phyloP scores from a whole-genome alignment of 2,888 invertebrate species.

The Cataglyphis rosenhaueri region DNA sequence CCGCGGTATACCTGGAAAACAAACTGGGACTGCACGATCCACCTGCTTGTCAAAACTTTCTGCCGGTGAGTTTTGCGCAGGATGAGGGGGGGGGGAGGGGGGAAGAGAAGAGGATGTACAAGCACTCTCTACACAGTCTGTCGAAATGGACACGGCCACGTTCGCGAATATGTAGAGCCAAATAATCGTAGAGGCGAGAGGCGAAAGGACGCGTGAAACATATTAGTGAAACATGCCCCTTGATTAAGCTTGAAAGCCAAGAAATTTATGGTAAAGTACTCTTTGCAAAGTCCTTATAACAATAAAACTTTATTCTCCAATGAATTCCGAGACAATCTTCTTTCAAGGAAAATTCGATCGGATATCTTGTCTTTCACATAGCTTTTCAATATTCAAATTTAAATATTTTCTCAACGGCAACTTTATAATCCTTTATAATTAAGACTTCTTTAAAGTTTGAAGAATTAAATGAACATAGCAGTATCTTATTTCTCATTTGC shows the following conservation, averaged over 20 bases:
- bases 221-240: conserved; percentile 23
- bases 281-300: conserved; percentile 21
- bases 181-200: conserved; percentile 24
- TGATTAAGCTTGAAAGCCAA: conserved; percentile 16
- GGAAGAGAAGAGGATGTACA: neutral
- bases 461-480: conserved; percentile 15
- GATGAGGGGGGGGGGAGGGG: too few relatives aligned
- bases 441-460: conserved; percentile 26
- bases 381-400: conserved; percentile 15
- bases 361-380: conserved; percentile 1
- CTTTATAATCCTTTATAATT: conserved; percentile 33
- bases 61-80: conserved; percentile 40
- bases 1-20: conserved; percentile 46
- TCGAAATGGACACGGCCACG: conserved; percentile 41
- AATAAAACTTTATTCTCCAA: conserved; percentile 20
- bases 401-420: conserved; percentile 35
- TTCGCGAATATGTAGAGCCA: conserved; percentile 24
- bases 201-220: conserved; percentile 19
- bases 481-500: conserved; percentile 37
- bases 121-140: conserved; percentile 8
- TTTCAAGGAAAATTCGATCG: conserved; percentile 21
- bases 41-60: conserved; percentile 65
- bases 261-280: conserved; percentile 32
- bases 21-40: conserved; percentile 52
- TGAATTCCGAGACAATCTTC: conserved; percentile 7